Base-by-base conservation (phyloP, 1,140 invertebrate species). In the Macrosteles quadrilineatus region DNA sequence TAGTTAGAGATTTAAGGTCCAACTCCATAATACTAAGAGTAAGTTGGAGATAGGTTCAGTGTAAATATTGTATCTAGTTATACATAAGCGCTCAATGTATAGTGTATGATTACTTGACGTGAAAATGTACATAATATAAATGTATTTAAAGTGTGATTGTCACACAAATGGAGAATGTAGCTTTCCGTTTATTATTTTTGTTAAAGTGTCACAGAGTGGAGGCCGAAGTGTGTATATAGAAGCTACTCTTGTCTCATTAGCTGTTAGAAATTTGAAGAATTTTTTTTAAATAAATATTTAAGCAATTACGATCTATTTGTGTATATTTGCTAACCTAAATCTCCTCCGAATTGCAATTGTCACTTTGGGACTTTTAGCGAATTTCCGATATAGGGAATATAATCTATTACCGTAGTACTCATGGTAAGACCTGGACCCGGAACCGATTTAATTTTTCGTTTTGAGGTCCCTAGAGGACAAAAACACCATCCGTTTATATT, bases 241-340 rank as follows among this genome's bases (percentile, higher is more conserved):
- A 17, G 14, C 47, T 21, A 21, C 55, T 59, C 55, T 59, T 59
- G 27, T 59, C 55, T 59, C 55, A 27, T 29, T 59, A 59, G 55
- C 25, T 59, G 55, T 59, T 59, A 59, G 55, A 27, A 4, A 59
- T 59, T 59, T 59, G 55, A 59, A 27, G 55, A 59, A 59, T 59
- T 59, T 59, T 59, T 59, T 59, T 21, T 21, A 59, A 59, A 59
- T 59, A 59, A 59, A 59, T 59, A 59, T 59, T 59, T 59, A 59
- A 59, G 55, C 27, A 59, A 59, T 59, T 59, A 59, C 55, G 27
- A 59, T 6, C 23, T 59, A 29, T 19, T 40, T 17, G 47, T 50
- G 47, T 50, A 53, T n/a, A 36, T 36, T n/a, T n/a, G n/a, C n/a
- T n/a, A n/a, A n/a, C n/a, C n/a, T n/a, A n/a, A n/a, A n/a, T n/a